Conservation (phyloP, 1,140 invertebrate species). For the Drosophila hydei region DNA sequence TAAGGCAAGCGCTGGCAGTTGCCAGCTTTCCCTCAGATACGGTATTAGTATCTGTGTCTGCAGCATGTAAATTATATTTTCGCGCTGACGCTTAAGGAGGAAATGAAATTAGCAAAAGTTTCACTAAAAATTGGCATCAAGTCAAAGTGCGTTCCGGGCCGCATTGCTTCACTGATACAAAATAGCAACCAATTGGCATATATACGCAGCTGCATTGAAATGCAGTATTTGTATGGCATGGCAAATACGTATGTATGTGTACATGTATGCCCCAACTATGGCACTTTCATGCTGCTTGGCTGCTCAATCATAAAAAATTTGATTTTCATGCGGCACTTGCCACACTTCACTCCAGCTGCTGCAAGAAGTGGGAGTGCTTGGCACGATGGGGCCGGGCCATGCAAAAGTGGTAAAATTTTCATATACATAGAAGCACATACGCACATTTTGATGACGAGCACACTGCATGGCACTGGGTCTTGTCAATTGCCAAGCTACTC, state of each 20-base stretch:
- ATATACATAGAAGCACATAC: constrained; percentile 11
- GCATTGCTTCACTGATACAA: constrained; percentile 75
- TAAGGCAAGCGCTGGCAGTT: constrained; percentile 1
- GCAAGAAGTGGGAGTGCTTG: background rate
- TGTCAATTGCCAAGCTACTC: constrained; percentile 43
- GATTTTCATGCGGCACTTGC: constrained; percentile 69
- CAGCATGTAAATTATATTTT: constrained; percentile 70
- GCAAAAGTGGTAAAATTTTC: constrained; percentile 17
- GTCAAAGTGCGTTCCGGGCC: constrained; percentile 69
- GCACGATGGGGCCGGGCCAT: background rate
- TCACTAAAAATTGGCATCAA: constrained; percentile 69
- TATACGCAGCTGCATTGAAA: constrained; percentile 22
- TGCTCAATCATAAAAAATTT: constrained; percentile 81
- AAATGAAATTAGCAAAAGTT: constrained; percentile 73
- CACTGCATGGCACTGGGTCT: constrained; percentile 22
- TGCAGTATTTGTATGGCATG: constrained; percentile 7
- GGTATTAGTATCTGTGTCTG: constrained; percentile 5
- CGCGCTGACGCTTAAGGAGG: constrained; percentile 67
- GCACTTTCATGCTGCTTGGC: constrained; percentile 71
- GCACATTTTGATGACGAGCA: constrained; percentile 29
- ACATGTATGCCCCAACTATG: constrained; percentile 37
- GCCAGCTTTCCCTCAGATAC: constrained; percentile 1
- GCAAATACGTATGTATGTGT: background rate
- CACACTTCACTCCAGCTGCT: constrained; percentile 19
- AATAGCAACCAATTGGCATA: constrained; percentile 56